Evolutionary conservation across 2,888 invertebrate species (phyloP), one percentile per base, ranked within the genome.

Genomic region (Cantharis lateralis): DNA sequence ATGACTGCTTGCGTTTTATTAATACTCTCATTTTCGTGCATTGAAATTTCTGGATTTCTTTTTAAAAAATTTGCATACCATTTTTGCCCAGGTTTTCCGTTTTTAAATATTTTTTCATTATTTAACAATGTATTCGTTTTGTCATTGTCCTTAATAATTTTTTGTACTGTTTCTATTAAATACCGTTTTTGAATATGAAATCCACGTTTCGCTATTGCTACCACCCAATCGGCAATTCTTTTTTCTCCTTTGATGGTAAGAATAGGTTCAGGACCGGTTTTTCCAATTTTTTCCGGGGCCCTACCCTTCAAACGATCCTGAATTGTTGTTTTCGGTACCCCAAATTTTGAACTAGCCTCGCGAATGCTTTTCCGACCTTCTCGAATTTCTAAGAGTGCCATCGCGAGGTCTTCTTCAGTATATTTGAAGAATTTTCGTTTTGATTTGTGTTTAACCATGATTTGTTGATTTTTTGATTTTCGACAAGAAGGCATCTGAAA

Each of bases 21-120:
- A 3, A 74, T 15, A n/a, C 48, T 11, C 64, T 71, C 64, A 15
- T 70, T 62, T 9, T 68, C 26, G 24, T 70, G n/a, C 1, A 61
- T 11, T 0, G 73, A 62, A 63, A 81, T 66, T 68, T 79, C 75
- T 20, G 77, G 79, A 69, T 80, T 69, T 64, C 78, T 72, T 15
- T 24, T 32, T 16, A 79, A 63, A 74, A 80, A 81, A 70, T 15
- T 16, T 2, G 10, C 7, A 13, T 70, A 70, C 80, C 79, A 79
- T 74, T 68, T 81, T 73, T 77, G 74, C 5, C 78, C 78, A 1
- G 80, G 77, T 28, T 62, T 78, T 2, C 71, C 71, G 68, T 80
- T 64, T 72, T 76, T 77, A 18, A 66, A n/a, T 9, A 66, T 68
- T 24, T 26, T 68, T 7, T n/a, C 10, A 11, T 24, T 24, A 0